Conservation (phyloP, 1,140 invertebrate species). For the Drosophila bocki region DNA sequence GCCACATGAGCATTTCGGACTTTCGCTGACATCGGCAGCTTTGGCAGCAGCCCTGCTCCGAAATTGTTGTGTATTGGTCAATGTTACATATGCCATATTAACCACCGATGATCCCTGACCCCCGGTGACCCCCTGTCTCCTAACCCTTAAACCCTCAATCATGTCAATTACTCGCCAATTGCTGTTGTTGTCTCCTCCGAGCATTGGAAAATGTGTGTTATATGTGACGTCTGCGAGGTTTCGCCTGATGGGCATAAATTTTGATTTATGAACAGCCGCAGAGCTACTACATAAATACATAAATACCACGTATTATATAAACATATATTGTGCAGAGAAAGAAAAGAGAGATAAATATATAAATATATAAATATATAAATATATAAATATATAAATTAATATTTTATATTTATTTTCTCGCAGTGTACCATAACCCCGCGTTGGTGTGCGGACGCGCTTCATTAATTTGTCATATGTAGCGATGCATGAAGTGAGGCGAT, state of each 20-base stretch:
- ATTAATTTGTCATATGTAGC: constrained; percentile 79
- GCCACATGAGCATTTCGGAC: constrained; percentile 29
- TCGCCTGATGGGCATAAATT: constrained; percentile 69
- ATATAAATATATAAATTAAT: no score
- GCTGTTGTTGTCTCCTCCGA: constrained; percentile 45
- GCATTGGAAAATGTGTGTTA: constrained; percentile 65
- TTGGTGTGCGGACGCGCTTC: constrained; percentile 44
- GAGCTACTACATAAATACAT: constrained; percentile 27
- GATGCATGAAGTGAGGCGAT: constrained; percentile 63
- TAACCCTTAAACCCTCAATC: constrained; percentile 26
- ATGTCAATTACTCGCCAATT: constrained; percentile 67
- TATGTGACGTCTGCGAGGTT: constrained; percentile 53
- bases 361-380: neutral
- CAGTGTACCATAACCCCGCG: neutral
- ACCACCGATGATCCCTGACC: constrained; percentile 22
- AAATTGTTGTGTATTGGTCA: constrained; percentile 43
- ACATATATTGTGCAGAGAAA: neutral
- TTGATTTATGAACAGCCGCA: constrained; percentile 68
- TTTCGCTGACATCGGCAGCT: constrained; percentile 68
- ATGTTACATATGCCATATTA: constrained; percentile 59
- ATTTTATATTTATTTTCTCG: neutral
- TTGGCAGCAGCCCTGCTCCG: constrained; percentile 1
- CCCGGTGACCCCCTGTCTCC: no score
- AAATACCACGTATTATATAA: constrained; percentile 8
- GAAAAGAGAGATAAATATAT: neutral